A percentile compares a stretch with the other conserved stretches of the same genome.
Conservation (phyloP, 2,797 vertebrate genomes). For the Cyclura pinguis region DNA sequence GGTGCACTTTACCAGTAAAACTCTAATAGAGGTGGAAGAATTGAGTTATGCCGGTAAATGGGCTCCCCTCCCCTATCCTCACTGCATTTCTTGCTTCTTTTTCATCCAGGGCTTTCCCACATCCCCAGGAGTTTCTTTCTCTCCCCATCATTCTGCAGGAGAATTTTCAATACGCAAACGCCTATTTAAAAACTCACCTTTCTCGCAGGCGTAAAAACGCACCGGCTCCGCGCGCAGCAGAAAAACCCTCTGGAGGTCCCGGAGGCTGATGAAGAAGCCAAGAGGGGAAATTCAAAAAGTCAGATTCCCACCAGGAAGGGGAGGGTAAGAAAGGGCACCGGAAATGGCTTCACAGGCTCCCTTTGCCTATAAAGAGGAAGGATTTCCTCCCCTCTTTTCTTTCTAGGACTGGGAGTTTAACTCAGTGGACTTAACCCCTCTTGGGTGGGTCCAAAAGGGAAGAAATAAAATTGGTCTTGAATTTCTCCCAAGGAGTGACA, state of each 20-base stretch:
- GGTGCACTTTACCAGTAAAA: neutral
- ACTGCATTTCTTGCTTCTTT: too few species aligned
- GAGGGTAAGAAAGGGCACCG: constrained; percentile 7
- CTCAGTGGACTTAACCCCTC: neutral
- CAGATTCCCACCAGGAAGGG: constrained; percentile 25
- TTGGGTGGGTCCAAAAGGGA: too few species aligned
- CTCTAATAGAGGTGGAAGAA: neutral
- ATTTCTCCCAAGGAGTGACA: too few species aligned
- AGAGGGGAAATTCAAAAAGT: constrained; percentile 8
- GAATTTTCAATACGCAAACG: neutral
- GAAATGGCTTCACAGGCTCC: constrained; percentile 17
- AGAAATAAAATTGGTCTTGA: neutral
- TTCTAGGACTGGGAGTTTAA: neutral
- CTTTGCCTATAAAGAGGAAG: neutral
- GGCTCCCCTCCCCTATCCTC: too few species aligned
- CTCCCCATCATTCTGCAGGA: neutral
- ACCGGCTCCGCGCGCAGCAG: neutral
- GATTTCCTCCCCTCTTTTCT: neutral
- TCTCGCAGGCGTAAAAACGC: neutral
- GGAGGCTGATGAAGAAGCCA: neutral
- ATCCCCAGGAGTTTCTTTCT: neutral
- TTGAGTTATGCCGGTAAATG: too few species aligned
- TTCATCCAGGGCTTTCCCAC: neutral
- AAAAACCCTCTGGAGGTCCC: neutral
- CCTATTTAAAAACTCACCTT: neutral